These are phyloP conservation scores for Nymphalis io DNA, from an alignment of 1,140 invertebrate genomes.

Conservation along the genomic window DNA sequence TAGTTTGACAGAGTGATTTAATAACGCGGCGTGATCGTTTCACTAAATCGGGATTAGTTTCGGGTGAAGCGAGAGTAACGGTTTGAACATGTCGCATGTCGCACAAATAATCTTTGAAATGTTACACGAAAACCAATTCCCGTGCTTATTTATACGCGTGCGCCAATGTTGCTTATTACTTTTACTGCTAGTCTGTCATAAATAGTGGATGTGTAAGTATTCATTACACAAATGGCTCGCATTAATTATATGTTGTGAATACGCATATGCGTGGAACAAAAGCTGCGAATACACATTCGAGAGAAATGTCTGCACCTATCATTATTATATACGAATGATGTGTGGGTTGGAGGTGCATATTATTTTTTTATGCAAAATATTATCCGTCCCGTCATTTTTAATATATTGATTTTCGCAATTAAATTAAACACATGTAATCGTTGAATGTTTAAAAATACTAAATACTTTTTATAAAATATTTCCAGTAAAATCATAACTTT, in stretches of 20 bases:
- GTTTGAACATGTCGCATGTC: constrained; percentile 8
- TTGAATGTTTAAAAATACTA: constrained; percentile 4
- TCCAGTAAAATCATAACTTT: constrained; percentile 4
- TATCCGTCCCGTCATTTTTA: neutral
- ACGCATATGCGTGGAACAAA: constrained; percentile 13
- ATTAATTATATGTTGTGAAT: constrained; percentile 21
- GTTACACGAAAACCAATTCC: neutral
- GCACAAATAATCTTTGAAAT: constrained; percentile 9
- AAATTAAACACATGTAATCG: neutral
- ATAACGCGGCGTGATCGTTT: constrained; percentile 67
- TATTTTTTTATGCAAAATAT: constrained; percentile 27
- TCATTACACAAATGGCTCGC: constrained; percentile 20
- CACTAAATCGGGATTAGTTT: constrained; percentile 69
- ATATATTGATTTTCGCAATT: neutral
- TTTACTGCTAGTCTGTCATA: constrained; percentile 20
- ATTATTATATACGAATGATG: constrained; percentile 39
- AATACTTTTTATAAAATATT: constrained; percentile 13
- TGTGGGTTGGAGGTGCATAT: constrained; percentile 31
- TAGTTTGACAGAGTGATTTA: constrained; percentile 77
- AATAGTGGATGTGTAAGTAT: constrained; percentile 18
- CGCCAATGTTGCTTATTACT: constrained; percentile 6
- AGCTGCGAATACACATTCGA: constrained; percentile 8
- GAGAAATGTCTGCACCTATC: constrained; percentile 29
- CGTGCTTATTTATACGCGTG: neutral
- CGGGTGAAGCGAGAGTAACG: constrained; percentile 41